Evolutionary conservation across 2,113 vertebrate genomes (phyloP).

Genomic region (Myotis lucifugus): DNA sequence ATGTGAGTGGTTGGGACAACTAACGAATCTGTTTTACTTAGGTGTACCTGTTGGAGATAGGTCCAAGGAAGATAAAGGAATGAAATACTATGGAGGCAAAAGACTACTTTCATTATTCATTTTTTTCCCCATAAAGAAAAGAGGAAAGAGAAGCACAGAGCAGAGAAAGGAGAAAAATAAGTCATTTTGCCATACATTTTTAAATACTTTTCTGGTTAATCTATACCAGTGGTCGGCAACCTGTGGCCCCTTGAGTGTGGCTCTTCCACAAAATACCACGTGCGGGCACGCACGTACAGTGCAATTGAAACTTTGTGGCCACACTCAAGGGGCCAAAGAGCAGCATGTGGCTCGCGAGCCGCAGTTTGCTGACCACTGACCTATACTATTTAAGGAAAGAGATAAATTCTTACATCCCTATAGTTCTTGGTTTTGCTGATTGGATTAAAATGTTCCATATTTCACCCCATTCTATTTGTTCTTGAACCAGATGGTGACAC

Average conservation of each 20-base stretch:
- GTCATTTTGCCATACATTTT: neutral
- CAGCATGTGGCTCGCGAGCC: too few relatives aligned
- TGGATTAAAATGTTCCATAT: neutral
- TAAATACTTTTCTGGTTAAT: neutral
- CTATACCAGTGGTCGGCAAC: too few relatives aligned
- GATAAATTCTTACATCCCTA: neutral
- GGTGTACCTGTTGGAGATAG: neutral
- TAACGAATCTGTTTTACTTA: neutral
- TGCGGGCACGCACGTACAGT: too few relatives aligned
- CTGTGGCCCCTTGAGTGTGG: too few relatives aligned
- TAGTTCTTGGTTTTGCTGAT: neutral
- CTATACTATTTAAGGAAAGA: neutral
- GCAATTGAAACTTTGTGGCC: too few relatives aligned
- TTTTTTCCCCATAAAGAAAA: neutral
- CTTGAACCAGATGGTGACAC: neutral
- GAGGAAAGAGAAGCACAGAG: neutral
- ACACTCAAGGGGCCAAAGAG: too few relatives aligned
- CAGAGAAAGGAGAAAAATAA: neutral
- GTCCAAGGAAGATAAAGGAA: neutral
- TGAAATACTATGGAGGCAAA: neutral
- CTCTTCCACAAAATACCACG: too few relatives aligned
- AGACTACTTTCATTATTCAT: conserved; percentile 15
- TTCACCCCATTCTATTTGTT: neutral
- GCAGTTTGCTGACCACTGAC: too few relatives aligned
- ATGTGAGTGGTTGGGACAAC: neutral